Base-by-base conservation (phyloP, 2,113 vertebrate genomes). In the Anas platyrhynchos region DNA sequence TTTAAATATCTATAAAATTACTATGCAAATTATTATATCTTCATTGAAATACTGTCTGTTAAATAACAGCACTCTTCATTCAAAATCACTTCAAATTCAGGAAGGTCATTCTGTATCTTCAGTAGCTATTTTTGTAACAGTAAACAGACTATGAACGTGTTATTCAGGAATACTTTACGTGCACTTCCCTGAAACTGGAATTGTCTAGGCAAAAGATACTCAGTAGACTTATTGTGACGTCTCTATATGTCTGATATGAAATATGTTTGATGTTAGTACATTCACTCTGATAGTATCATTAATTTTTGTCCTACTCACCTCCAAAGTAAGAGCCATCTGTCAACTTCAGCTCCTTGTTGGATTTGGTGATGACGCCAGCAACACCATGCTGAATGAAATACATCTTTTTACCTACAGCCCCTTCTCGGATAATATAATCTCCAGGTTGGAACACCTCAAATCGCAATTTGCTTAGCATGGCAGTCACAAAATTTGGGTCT, bases 381-480 rank as follows among this genome's bases (percentile, higher is more conserved):
- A 99, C 99, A 2, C 99, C 99, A 0, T 99, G 99, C 81, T 99
- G 99, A 89, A 99, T 99, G 92, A 99, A 99, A 96, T 99, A 99
- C 99, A 99, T 99, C 98, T 99, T 99, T 97, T 99, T 99, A 44
- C 99, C 99, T 18, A 99, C 99, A 0, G 99, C 99, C 41, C 99
- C 99, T 96, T 99, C 99, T 67, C 99, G 98, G 83, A 99, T 99
- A 34, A 99, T 99, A 89, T 99, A 99, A 97, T 99, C 99, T 36
- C 99, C 99, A 56, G 99, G 99, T 17, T 99, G 99, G 94, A 99
- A 99, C 83, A 99, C 99, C 81, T 99, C 99, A 85, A 99, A 99
- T 94, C 99, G 98, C 91, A 99, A 85, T 94, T 99, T 99, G 98
- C 99, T 99, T 91, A 99, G 98, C 99, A 99, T 99, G 84, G 99